phyloP scores from a whole-genome alignment of 92 coral and sea anemone species.

The Umimayanthus kanabou region DNA sequence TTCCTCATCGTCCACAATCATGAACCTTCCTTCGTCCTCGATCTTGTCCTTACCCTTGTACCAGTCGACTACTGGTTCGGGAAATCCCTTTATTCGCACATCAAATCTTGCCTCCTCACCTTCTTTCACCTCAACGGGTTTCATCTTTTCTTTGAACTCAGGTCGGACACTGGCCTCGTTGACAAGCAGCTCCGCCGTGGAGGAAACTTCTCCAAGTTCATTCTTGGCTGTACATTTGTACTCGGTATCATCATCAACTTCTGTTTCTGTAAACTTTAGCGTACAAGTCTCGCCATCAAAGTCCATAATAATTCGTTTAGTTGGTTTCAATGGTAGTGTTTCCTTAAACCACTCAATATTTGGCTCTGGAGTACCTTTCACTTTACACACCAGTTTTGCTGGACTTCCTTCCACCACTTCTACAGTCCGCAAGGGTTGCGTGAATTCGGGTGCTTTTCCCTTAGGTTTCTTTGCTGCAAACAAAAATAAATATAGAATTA shows the following conservation, averaged over 20 bases:
- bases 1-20: constrained; percentile 79
- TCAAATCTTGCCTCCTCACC: constrained; percentile 84
- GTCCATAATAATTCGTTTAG: constrained; percentile 60
- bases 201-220: constrained; percentile 70
- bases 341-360: constrained; percentile 87
- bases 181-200: constrained; percentile 80
- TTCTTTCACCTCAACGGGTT: constrained; percentile 59
- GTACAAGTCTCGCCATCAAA: constrained; percentile 61
- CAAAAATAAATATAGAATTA: background rate
- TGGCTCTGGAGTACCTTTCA: constrained; percentile 82
- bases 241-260: constrained; percentile 83
- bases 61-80: constrained; percentile 90
- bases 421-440: constrained; percentile 52
- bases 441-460: constrained; percentile 84
- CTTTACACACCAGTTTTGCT: constrained; percentile 74
- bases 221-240: constrained; percentile 85
- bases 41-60: constrained; percentile 75
- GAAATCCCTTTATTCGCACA: constrained; percentile 73
- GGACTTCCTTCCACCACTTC: constrained; percentile 72
- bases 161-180: constrained; percentile 80
- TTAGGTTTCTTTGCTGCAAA: constrained; percentile 71
- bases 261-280: constrained; percentile 64
- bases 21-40: constrained; percentile 78
- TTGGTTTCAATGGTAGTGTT: constrained; percentile 63
- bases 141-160: constrained; percentile 62